Base-by-base conservation (phyloP, 2,113 vertebrate genomes). In the Sula dactylatra region DNA sequence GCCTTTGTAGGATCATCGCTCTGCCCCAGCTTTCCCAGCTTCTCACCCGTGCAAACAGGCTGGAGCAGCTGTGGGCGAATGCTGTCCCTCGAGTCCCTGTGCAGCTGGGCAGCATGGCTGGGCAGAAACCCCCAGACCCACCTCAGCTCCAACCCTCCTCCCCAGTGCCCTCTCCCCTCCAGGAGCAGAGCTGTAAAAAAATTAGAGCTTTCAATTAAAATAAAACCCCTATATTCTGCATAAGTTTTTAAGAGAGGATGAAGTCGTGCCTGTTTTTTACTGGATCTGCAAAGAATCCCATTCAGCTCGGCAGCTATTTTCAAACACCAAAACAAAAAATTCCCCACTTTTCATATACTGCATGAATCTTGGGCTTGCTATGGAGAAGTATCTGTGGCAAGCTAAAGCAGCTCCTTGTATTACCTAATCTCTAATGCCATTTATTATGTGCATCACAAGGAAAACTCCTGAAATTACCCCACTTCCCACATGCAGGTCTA, bases 401-500 rank as follows among this genome's bases (percentile, higher is more conserved):
- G 62, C 40, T 58, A 27, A 78, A 80, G 80, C 25, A 19, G 69
- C 62, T 54, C 80, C 19, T 0, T 2, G 3, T 14, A 25, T 96
- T 82, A 96, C 64, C 38, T 83, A 92, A 96, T 61, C 61, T 58
- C 62, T 62, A 17, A 90, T 94, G 86, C 81, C 88, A 91, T 93
- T 96, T 83, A 72, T 76, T 67, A 61, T 26, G 61, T 69, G 84
- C 65, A 54, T 79, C 91, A 52, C 77, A 70, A 71, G 89, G 84
- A 92, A 82, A 91, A 55, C 86, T 96, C 94, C 96, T 25, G 6
- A 93, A 90, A 86, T 58, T 20, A 44, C 76, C 54, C 69, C 38
- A n/a, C 87, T 94, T 97, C 93, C 96, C 96, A 96, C 54, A 12
- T 71, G 86, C 32, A 36, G 36, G 29, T 92, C 96, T 96, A 90